phyloP scores from a whole-genome alignment of 2,797 vertebrate species.

The Lutjanus campechanus region DNA sequence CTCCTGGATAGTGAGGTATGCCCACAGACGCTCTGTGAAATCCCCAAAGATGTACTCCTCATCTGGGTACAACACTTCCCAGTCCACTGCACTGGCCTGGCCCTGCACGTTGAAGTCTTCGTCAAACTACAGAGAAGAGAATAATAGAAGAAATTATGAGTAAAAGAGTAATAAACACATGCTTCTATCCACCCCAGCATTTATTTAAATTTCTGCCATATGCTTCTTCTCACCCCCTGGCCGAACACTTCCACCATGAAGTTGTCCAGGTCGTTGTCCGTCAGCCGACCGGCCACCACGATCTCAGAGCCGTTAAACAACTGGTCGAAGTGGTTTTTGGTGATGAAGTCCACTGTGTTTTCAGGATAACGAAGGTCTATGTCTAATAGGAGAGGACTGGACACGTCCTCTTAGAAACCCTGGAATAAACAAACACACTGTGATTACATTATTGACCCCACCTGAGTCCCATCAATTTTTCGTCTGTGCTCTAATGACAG shows the following conservation, averaged over 20 bases:
- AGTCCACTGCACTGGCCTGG: constrained; percentile 77
- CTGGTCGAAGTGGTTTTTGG: constrained; percentile 86
- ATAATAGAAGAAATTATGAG: not conserved
- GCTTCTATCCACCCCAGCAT: not conserved
- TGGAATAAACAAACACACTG: constrained; percentile 60
- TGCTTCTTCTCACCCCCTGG: constrained; percentile 82
- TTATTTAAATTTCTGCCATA: not conserved
- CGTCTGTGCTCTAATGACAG: no score
- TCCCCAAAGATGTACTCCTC: constrained; percentile 91
- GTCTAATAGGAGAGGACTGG: constrained; percentile 87
- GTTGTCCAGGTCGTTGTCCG: constrained; percentile 73
- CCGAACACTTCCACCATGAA: constrained; percentile 87
- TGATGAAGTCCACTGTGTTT: constrained; percentile 83
- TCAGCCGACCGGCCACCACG: constrained; percentile 90
- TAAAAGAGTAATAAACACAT: not conserved
- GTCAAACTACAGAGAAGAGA: constrained; percentile 40
- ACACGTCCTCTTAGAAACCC: constrained; percentile 93
- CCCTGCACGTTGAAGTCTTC: constrained; percentile 79
- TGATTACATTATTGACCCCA: not conserved
- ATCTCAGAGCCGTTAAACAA: constrained; percentile 92
- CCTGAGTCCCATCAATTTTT: no score
- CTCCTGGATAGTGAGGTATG: constrained; percentile 93
- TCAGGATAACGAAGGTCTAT: constrained; percentile 89
- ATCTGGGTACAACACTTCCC: constrained; percentile 83
- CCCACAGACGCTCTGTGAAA: constrained; percentile 95